A percentile compares a stretch with the other conserved stretches of the same genome.
phyloP scores from a whole-genome alignment of 2,113 vertebrate genomes.

The Eonycteris spelaea region DNA sequence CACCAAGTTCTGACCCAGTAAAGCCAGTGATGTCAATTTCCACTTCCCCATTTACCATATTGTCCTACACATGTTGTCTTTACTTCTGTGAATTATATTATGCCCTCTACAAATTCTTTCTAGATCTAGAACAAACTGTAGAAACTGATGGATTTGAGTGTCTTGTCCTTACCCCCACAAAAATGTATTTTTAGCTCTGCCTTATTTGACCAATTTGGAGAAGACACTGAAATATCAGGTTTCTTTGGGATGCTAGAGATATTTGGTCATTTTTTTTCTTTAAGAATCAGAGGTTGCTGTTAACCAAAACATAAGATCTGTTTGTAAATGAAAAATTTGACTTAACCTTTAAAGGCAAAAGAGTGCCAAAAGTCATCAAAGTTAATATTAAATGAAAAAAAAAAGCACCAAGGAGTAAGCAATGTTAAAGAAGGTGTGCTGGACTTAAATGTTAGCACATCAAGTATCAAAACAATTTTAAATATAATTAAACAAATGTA shows the following conservation, averaged over 20 bases:
- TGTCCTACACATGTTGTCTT: background rate
- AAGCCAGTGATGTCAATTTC: background rate
- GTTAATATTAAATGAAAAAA: constrained; percentile 37
- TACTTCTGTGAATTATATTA: background rate
- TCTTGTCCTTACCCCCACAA: background rate
- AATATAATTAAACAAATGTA: constrained; percentile 25
- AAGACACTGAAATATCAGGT: background rate
- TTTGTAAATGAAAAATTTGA: constrained; percentile 24
- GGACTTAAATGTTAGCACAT: constrained; percentile 39
- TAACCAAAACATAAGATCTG: background rate
- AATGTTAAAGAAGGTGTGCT: background rate
- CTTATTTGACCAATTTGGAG: background rate
- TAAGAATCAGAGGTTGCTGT: background rate
- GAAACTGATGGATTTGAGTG: background rate
- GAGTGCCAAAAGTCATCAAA: constrained; percentile 6
- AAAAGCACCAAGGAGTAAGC: background rate
- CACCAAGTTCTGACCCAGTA: background rate
- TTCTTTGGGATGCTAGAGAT: background rate
- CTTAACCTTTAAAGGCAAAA: background rate
- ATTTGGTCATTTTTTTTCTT: background rate
- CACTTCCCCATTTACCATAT: background rate
- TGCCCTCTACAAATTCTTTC: background rate
- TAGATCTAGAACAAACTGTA: background rate
- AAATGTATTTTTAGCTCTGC: background rate
- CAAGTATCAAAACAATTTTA: constrained; percentile 37